These are phyloP conservation scores for Columba livia DNA, from an alignment of 2,113 vertebrate genomes.

Conservation along the genomic window DNA sequence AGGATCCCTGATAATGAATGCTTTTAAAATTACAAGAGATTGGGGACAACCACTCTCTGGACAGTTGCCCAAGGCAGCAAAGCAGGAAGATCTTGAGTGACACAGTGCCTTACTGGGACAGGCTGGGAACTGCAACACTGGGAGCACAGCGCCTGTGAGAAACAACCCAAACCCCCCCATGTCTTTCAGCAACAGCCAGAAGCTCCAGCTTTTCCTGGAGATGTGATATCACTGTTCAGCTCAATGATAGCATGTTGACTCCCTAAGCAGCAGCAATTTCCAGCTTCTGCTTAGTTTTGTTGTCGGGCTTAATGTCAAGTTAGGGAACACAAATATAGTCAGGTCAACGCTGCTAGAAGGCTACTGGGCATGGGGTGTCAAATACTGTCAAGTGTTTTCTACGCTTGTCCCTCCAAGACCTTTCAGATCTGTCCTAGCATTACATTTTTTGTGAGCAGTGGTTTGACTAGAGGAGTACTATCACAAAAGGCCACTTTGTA, in stretches of 20 bases:
- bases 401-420: background rate
- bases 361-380: background rate
- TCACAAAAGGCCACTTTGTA: background rate
- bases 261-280: background rate
- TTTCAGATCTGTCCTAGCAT: background rate
- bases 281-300: background rate
- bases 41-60: background rate
- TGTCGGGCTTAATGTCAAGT: background rate
- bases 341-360: background rate
- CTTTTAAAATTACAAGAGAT: background rate
- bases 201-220: background rate
- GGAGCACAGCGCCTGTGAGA: background rate
- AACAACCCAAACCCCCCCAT: background rate
- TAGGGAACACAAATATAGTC: background rate
- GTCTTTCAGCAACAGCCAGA: background rate
- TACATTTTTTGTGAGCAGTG: background rate
- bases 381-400: background rate
- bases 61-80: background rate
- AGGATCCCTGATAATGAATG: background rate
- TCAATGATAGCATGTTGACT: background rate
- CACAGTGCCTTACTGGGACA: background rate
- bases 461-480: background rate
- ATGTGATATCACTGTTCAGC: background rate
- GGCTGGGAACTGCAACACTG: background rate
- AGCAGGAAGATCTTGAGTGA: background rate